Evolutionary conservation across 2,888 invertebrate species (phyloP).

Genomic region (Dyspetes luteomarginatus): DNA sequence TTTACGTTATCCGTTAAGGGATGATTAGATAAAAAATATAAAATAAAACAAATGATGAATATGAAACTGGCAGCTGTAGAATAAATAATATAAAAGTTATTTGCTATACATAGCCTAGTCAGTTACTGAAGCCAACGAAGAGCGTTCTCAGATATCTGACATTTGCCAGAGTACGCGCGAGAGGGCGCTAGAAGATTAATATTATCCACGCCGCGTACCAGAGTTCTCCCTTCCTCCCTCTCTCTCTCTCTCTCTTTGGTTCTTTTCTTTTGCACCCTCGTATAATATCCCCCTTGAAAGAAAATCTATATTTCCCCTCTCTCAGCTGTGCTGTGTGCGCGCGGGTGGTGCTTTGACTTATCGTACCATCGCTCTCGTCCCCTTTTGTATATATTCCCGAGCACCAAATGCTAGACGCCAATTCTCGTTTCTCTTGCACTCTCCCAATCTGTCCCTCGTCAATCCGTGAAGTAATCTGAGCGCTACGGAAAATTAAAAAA

Average conservation of each 20-base stretch:
- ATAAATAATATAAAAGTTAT: neutral
- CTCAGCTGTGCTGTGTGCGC: conserved; percentile 1
- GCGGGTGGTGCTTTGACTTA: conserved; percentile 20
- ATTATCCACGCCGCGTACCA: conserved; percentile 68
- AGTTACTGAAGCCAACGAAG: conserved; percentile 18
- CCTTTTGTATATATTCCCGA: conserved; percentile 19
- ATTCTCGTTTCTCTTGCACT: neutral
- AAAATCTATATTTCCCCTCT: conserved; percentile 70
- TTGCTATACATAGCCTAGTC: neutral
- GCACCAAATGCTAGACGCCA: conserved; percentile 19
- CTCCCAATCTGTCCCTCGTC: neutral
- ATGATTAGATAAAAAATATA: too few relatives aligned
- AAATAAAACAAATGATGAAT: too few relatives aligned
- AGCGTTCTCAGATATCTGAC: conserved; percentile 48
- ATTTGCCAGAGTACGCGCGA: conserved; percentile 36
- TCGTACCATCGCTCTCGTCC: conserved; percentile 18
- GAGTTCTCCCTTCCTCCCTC: conserved; percentile 42
- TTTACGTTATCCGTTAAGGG: too few relatives aligned
- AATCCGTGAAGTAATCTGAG: neutral
- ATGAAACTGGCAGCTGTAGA: neutral
- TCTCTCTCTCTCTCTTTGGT: too few relatives aligned
- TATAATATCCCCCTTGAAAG: conserved; percentile 36
- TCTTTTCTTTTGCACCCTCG: conserved; percentile 55
- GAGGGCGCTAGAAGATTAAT: conserved; percentile 63
- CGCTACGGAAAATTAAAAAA: neutral